phyloP scores from a whole-genome alignment of 2,113 vertebrate genomes.

The Megaptera novaeangliae region DNA sequence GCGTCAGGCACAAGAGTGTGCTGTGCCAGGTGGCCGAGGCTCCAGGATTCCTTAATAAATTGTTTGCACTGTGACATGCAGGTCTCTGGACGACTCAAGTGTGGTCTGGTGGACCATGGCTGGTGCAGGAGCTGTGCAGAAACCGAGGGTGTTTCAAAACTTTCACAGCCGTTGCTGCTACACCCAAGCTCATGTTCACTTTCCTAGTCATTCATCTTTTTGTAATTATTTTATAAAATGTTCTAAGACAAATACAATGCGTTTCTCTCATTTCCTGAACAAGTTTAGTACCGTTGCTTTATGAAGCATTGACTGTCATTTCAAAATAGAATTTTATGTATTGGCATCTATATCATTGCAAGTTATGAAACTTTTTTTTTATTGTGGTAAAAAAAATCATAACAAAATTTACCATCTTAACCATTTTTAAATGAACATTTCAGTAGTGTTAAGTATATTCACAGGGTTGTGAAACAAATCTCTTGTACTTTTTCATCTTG shows the following conservation, averaged over 20 bases:
- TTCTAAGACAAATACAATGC: neutral
- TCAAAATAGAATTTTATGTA: neutral
- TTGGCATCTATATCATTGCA: neutral
- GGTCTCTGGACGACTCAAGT: neutral
- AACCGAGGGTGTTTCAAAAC: neutral
- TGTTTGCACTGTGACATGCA: neutral
- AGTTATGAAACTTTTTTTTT: neutral
- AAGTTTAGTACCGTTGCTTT: neutral
- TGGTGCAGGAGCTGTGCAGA: neutral
- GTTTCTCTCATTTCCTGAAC: neutral
- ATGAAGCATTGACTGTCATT: neutral
- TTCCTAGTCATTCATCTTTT: neutral
- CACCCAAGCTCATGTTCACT: neutral
- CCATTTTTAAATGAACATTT: neutral
- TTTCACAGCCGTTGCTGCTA: neutral
- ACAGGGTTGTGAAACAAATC: neutral
- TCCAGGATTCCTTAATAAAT: neutral
- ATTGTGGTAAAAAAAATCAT: neutral
- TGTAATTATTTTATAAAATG: conserved; percentile 1
- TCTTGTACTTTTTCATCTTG: neutral
- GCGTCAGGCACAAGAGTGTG: neutral
- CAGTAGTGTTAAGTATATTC: neutral
- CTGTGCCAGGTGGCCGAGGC: neutral
- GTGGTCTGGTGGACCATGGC: neutral
- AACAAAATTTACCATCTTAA: neutral